Conservation (phyloP, 2,113 vertebrate genomes). For the Corythoichthys haematopterus region DNA sequence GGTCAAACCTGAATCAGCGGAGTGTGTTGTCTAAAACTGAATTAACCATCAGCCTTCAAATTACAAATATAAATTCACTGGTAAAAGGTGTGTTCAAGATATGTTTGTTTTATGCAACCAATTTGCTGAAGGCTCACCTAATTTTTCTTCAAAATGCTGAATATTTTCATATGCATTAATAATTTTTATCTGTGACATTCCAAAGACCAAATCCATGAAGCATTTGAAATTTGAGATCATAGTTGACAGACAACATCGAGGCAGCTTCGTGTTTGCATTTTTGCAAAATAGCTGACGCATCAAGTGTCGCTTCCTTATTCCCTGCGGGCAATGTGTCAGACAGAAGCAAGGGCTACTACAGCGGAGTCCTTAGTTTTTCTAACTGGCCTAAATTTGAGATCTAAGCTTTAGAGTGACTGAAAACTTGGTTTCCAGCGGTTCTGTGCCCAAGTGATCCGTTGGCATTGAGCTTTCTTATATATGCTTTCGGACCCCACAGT, state of each 20-base stretch:
- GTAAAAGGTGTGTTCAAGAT: too few relatives aligned
- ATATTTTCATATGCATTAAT: too few relatives aligned
- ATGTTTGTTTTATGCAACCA: too few relatives aligned
- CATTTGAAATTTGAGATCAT: background rate
- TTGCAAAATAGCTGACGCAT: slow-evolving; percentile 4
- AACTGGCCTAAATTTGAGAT: background rate
- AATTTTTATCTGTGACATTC: background rate
- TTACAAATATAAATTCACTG: too few relatives aligned
- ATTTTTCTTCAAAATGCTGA: too few relatives aligned
- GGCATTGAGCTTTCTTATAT: background rate
- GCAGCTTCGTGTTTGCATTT: background rate
- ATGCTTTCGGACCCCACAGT: background rate
- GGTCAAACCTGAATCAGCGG: background rate
- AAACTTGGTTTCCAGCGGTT: background rate
- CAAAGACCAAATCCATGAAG: background rate
- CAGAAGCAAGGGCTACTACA: background rate
- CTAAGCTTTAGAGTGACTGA: background rate
- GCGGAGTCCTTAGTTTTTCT: background rate
- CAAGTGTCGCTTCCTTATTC: slow-evolving; percentile 1
- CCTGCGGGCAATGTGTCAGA: background rate
- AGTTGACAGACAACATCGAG: background rate
- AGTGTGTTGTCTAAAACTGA: background rate
- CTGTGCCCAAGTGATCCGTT: background rate
- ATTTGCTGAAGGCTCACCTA: too few relatives aligned
- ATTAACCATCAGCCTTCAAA: background rate